Evolutionary conservation across 2,888 invertebrate species (phyloP), one percentile per base, ranked within the genome.

Genomic region (Oithona nana): DNA sequence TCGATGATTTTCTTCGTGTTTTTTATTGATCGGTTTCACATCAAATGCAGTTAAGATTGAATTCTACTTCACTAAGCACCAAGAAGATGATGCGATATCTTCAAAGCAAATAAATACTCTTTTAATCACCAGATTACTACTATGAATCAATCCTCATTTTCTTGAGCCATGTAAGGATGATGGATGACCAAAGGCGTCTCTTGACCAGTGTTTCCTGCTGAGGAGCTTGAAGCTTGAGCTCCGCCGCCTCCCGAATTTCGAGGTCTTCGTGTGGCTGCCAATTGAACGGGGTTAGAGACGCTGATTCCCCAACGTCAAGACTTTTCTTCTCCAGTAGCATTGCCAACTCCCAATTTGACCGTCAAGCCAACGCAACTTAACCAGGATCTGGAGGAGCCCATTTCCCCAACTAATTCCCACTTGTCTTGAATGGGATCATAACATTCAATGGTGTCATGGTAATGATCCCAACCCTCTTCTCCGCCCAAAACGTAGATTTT

Each of bases 381-480:
- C 76, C 76, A 76, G 62, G 75, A 75, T 29, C 76, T 68, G 56
- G 75, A 72, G 6, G 75, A 73, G 31, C 73, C 72, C 73, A 76
- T 74, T 66, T 75, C 73, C n/a, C 74, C 75, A 13, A 73, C 71
- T 50, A 74, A 69, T 56, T 71, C 71, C 76, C 76, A 76, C 2
- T 68, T 66, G 51, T 67, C 64, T 20, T n/a, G 20, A 24, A 8
- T 49, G 1, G 63, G 71, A 61, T 72, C 71, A 68, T 76, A 76
- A 64, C 73, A 72, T 68, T 76, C 76, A 48, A 76, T 74, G 0
- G 75, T 75, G 66, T 76, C 75, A 68, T 76, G 76, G 65, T 76
- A 76, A 68, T 49, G 28, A 67, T 76, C 76, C 75, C 75, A 76
- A 11, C 76, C 76, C 68, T 76, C 76, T 68, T 76, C 75, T 1